These are phyloP conservation scores for Anabas testudineus DNA, from an alignment of 2,797 vertebrate genomes.

Conservation along the genomic window DNA sequence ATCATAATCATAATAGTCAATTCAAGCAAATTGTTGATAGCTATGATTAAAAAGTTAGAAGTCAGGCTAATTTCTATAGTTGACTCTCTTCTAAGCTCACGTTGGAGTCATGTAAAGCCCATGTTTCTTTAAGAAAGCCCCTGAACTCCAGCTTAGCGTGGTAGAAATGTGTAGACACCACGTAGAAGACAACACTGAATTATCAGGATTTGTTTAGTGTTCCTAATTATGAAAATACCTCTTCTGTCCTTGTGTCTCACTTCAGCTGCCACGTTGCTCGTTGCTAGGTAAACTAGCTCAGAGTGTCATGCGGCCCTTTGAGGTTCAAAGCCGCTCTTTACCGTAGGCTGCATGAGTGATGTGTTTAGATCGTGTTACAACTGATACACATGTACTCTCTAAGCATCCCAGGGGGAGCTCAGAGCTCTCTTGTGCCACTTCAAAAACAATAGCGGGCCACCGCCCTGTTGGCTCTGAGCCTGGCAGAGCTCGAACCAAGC, in stretches of 20 bases:
- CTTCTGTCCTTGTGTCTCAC: not conserved
- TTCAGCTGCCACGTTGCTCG: not conserved
- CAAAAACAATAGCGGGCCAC: constrained; percentile 49
- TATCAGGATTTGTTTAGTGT: constrained; percentile 21
- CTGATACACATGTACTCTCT: constrained; percentile 39
- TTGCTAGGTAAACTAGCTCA: not conserved
- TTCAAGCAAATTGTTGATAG: too few relatives aligned
- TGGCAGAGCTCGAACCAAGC: constrained; percentile 36
- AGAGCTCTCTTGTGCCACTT: constrained; percentile 62
- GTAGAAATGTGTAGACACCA: constrained; percentile 29
- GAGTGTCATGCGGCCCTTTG: not conserved
- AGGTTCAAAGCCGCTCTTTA: constrained; percentile 16
- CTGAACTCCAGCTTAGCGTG: not conserved
- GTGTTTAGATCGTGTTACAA: constrained; percentile 53
- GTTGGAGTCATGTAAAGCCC: not conserved
- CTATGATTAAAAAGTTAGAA: too few relatives aligned
- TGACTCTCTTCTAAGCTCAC: too few relatives aligned
- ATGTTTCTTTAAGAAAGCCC: constrained; percentile 9
- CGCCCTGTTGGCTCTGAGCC: constrained; percentile 37
- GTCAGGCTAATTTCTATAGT: too few relatives aligned
- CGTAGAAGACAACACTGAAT: not conserved
- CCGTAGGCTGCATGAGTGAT: constrained; percentile 21
- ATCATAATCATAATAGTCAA: too few relatives aligned
- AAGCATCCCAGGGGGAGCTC: constrained; percentile 26
- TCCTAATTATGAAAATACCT: not conserved